Base-by-base conservation (phyloP, 2,113 vertebrate genomes). In the Eonycteris spelaea region DNA sequence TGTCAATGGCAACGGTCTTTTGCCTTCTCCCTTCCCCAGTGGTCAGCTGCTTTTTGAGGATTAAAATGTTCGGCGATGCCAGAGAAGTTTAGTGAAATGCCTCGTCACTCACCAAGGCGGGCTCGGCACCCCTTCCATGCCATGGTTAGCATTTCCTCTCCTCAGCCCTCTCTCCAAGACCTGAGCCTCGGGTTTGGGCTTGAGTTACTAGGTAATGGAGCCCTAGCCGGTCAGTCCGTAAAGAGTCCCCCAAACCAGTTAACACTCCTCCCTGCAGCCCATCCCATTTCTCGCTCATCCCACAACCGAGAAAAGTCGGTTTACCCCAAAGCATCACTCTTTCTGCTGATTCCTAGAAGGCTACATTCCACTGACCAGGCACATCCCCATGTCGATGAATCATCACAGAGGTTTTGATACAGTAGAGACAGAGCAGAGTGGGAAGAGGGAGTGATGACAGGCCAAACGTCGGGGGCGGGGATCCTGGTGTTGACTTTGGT, bases 331-430 rank as follows among this genome's bases (percentile, higher is more conserved):
- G 30, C 51, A 19, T 18, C 10, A 13, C 28, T 90, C 63, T 48
- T 33, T 71, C 24, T 73, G 40, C 55, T 45, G 6, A 84, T 48
- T 16, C 38, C 67, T 57, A n/a, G 73, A 82, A 35, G 19, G 19
- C n/a, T 9, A 0, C 12, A 48, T 19, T n/a, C 85, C 11, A 4
- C 21, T 2, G 38, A 1, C 22, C 5, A 1, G 18, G 55, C 51
- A 14, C 18, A 8, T 24, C 16, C 2, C 30, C 3, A 1, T 13
- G 35, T 2, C 11, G 48, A 21, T 26, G 10, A 38, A 26, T n/a
- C 11, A 19, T 40, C 84, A 38, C 73, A 9, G 21, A 26, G 55
- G 8, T 67, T 67, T 33, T 59, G n/a, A 51, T 4, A 19, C 3
- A 33, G 24, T 14, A 7, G 24, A 77, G 26, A 40, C 12, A 1